phyloP scores from a whole-genome alignment of 2,888 invertebrate genomes.

The Asteroscopus sphinx region DNA sequence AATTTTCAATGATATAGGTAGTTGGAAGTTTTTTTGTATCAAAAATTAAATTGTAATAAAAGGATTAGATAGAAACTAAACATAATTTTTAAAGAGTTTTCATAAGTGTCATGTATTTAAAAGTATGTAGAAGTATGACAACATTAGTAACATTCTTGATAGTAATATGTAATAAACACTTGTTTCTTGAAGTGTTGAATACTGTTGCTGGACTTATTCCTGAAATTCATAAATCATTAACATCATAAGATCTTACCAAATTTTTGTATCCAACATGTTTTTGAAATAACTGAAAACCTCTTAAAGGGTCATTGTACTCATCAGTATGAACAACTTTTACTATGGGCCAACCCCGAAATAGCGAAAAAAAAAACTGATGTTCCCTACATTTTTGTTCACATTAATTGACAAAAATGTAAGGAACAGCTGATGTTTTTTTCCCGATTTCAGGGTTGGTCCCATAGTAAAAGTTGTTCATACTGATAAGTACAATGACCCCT shows the following conservation, averaged over 20 bases:
- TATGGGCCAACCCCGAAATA: background rate
- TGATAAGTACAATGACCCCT: too few species aligned
- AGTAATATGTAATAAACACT: background rate
- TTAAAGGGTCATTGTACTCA: too few species aligned
- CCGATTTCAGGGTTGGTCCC: too few species aligned
- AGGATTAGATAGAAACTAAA: background rate
- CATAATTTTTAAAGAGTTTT: background rate
- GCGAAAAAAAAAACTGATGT: too few species aligned
- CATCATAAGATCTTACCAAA: background rate
- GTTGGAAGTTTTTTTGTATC: conserved; percentile 11
- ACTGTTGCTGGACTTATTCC: background rate
- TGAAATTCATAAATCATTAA: too few species aligned
- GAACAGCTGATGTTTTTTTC: too few species aligned
- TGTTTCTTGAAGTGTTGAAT: background rate
- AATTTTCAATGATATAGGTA: conserved; percentile 12
- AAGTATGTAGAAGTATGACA: conserved; percentile 3
- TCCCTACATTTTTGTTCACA: too few species aligned
- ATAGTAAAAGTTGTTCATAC: too few species aligned
- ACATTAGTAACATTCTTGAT: background rate
- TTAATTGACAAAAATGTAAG: too few species aligned
- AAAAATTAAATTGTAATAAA: conserved; percentile 12
- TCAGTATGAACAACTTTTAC: background rate
- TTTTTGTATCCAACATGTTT: background rate
- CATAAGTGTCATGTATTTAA: background rate
- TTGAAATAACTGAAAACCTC: too few species aligned